Conservation (phyloP, 2,888 invertebrate species). For the Entomobrya multifasciata region DNA sequence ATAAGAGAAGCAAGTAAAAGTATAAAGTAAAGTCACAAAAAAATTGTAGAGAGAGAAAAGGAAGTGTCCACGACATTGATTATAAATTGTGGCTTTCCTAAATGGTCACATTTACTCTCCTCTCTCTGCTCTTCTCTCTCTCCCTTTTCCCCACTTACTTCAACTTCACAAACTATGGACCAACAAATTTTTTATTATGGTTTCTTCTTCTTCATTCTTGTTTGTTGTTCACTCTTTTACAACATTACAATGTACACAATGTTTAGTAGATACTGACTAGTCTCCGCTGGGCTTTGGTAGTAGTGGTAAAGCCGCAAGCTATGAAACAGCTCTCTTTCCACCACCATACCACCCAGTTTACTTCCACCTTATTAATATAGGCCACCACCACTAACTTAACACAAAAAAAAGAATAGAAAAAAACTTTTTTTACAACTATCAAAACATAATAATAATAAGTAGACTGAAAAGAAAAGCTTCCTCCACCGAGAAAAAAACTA, state of each 20-base stretch:
- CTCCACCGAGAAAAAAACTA: too few relatives aligned
- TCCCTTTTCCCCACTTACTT: too few relatives aligned
- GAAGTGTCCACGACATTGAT: slow-evolving; percentile 79
- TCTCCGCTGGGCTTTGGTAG: neutral
- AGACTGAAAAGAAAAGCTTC: too few relatives aligned
- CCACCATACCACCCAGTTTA: neutral
- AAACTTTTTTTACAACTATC: slow-evolving; percentile 24
- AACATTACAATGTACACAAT: too few relatives aligned
- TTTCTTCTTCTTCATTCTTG: slow-evolving; percentile 58
- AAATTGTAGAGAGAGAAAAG: too few relatives aligned
- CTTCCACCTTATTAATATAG: slow-evolving; percentile 46
- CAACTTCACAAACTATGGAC: slow-evolving; percentile 76
- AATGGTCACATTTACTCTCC: slow-evolving; percentile 79
- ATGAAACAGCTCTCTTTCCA: neutral
- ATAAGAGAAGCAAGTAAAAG: too few relatives aligned
- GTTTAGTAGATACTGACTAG: too few relatives aligned
- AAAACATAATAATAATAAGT: slow-evolving; percentile 54
- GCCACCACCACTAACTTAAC: slow-evolving; percentile 4
- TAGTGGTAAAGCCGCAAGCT: slow-evolving; percentile 29
- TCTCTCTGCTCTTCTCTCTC: too few relatives aligned
- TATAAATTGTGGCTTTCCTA: slow-evolving; percentile 80
- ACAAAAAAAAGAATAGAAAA: neutral
- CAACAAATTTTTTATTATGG: slow-evolving; percentile 77
- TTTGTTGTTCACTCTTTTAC: too few relatives aligned
- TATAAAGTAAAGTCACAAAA: too few relatives aligned